A percentile compares a stretch with the other conserved stretches of the same genome.
Evolutionary conservation across 2,113 vertebrate genomes (phyloP).

Genomic region (Oncorhynchus kisutch): DNA sequence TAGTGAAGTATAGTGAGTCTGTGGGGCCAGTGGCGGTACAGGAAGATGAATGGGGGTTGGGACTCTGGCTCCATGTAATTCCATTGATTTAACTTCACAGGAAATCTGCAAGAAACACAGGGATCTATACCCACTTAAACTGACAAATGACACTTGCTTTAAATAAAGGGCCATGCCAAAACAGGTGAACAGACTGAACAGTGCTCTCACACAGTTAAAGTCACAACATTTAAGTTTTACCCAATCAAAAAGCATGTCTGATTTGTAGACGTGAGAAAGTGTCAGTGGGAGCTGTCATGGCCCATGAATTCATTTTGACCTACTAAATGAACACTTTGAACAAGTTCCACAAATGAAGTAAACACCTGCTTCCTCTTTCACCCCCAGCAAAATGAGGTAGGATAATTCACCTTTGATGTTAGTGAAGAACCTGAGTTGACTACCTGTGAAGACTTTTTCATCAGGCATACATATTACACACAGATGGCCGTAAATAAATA

Average conservation of each 20-base stretch:
- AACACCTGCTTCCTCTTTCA: neutral
- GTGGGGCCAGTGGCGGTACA: slow-evolving; percentile 27
- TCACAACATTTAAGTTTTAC: no score
- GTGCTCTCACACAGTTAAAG: no score
- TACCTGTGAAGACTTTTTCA: neutral
- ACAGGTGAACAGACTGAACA: no score
- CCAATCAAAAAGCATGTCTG: no score
- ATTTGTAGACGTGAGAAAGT: no score
- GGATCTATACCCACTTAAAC: slow-evolving; percentile 34
- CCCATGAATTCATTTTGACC: no score
- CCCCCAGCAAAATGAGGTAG: neutral
- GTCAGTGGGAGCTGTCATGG: no score
- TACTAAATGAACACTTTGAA: no score
- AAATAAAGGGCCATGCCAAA: no score
- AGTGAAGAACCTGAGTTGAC: neutral
- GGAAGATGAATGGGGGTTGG: slow-evolving; percentile 29
- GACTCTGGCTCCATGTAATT: slow-evolving; percentile 23
- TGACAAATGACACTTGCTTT: slow-evolving; percentile 19
- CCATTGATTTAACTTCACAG: slow-evolving; percentile 55
- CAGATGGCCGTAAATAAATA: neutral
- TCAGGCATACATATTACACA: neutral
- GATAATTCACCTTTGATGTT: neutral
- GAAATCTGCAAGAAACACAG: slow-evolving; percentile 30
- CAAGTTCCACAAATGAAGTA: no score
- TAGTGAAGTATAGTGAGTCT: slow-evolving; percentile 28